A percentile compares a stretch with the other conserved stretches of the same genome.
Evolutionary conservation across 2,888 invertebrate species (phyloP).

Genomic region (Thymelicus lineola): DNA sequence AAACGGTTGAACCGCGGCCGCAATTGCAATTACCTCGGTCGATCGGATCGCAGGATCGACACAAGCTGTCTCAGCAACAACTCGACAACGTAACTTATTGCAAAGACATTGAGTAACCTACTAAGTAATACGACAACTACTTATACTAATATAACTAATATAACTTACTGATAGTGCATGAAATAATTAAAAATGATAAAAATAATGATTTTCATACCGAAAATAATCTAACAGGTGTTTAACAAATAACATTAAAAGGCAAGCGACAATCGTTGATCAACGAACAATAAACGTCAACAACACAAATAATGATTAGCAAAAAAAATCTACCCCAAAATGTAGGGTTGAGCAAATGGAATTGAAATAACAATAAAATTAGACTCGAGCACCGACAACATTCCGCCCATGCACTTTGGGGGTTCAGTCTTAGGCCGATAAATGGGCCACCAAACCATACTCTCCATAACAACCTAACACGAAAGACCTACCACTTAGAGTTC

Average conservation of each 20-base stretch:
- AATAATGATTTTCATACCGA: not conserved
- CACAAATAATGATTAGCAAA: conserved; percentile 61
- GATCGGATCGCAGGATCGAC: no score
- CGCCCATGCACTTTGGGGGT: conserved; percentile 67
- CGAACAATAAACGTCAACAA: conserved; percentile 55
- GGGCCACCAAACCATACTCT: conserved; percentile 61
- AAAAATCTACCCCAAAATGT: conserved; percentile 50
- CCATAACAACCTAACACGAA: not conserved
- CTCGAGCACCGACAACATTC: conserved; percentile 62
- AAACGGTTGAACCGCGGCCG: no score
- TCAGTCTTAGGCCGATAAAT: conserved; percentile 59
- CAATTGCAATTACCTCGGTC: no score
- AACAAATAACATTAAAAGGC: conserved; percentile 42
- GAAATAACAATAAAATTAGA: conserved; percentile 73
- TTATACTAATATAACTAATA: no score
- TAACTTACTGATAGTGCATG: not conserved
- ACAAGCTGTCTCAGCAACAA: no score
- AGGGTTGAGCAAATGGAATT: conserved; percentile 61
- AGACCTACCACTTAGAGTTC: not conserved
- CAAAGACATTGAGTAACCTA: no score
- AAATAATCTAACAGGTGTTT: conserved; percentile 36
- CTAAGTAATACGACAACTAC: no score
- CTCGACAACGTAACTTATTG: no score
- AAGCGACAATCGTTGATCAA: conserved; percentile 50
- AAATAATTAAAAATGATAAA: not conserved